Evolutionary conservation across 2,888 invertebrate species (phyloP).

Genomic region (Drosophila ustulata): DNA sequence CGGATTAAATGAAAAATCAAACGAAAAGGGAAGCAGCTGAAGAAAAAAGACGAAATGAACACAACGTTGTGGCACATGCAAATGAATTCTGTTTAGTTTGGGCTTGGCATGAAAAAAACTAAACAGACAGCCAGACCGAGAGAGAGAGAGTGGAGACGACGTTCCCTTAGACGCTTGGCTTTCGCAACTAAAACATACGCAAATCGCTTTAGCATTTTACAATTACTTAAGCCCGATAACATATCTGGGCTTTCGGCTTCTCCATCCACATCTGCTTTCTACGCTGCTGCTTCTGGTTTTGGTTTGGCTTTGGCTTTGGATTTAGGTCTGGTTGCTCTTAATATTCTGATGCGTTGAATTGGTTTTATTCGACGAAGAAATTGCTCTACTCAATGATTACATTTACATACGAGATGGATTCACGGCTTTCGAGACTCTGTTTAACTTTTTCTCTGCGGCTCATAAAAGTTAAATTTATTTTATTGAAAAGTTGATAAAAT

Average conservation of each 20-base stretch:
- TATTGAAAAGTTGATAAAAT: slow-evolving; percentile 54
- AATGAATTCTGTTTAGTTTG: slow-evolving; percentile 68
- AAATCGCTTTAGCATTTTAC: slow-evolving; percentile 66
- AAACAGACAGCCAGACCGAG: background rate
- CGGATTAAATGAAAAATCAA: slow-evolving; percentile 77
- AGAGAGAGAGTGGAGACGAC: background rate
- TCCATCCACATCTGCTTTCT: background rate
- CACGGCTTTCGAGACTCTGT: background rate
- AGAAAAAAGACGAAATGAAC: slow-evolving; percentile 10
- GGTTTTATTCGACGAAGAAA: slow-evolving; percentile 38
- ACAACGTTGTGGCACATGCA: slow-evolving; percentile 61
- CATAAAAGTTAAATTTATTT: slow-evolving; percentile 27
- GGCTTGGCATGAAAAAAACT: slow-evolving; percentile 29
- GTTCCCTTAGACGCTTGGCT: slow-evolving; percentile 41
- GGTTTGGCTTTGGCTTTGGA: slow-evolving; percentile 11
- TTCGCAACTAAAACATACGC: slow-evolving; percentile 61
- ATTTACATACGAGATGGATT: slow-evolving; percentile 55
- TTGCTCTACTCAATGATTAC: slow-evolving; percentile 45
- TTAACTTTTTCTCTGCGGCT: slow-evolving; percentile 10
- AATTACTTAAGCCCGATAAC: slow-evolving; percentile 67
- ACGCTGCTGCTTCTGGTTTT: background rate
- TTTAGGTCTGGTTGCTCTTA: slow-evolving; percentile 29
- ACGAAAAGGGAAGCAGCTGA: slow-evolving; percentile 36
- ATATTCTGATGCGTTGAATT: slow-evolving; percentile 30
- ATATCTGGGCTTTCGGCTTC: slow-evolving; percentile 29